These are phyloP conservation scores for Pseudolaguvia tuberculata DNA, from an alignment of 2,113 vertebrate species.

Conservation along the genomic window DNA sequence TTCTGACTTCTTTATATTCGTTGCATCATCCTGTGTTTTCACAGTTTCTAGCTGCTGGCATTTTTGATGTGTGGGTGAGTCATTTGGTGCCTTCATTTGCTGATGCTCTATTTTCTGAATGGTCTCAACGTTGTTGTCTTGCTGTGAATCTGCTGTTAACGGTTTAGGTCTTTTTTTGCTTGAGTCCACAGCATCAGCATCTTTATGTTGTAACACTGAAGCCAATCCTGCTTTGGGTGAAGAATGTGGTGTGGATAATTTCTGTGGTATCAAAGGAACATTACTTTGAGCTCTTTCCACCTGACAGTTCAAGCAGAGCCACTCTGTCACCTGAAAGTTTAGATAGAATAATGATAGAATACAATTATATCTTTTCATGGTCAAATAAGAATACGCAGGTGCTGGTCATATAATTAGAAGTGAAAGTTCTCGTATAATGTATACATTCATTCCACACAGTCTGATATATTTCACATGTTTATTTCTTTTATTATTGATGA, in stretches of 20 bases:
- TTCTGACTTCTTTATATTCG: constrained; percentile 58
- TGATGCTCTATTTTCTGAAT: constrained; percentile 39
- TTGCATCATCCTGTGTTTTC: constrained; percentile 41
- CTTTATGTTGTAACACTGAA: constrained; percentile 49
- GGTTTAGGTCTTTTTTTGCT: constrained; percentile 48
- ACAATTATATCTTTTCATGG: no score
- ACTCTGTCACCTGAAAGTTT: constrained; percentile 78
- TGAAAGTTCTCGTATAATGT: no score
- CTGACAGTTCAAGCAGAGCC: constrained; percentile 98
- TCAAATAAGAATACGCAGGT: no score
- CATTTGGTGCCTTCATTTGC: constrained; percentile 56
- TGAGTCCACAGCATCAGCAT: constrained; percentile 48
- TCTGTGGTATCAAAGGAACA: constrained; percentile 60
- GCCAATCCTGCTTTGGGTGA: constrained; percentile 38
- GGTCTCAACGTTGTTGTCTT: constrained; percentile 6
- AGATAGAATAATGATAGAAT: background rate
- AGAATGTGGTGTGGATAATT: constrained; percentile 51
- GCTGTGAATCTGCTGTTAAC: constrained; percentile 34
- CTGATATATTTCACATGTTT: no score
- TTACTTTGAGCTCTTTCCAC: constrained; percentile 85
- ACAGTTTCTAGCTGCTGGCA: constrained; percentile 27
- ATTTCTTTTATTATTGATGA: no score
- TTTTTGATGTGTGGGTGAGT: constrained; percentile 48
- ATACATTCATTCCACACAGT: no score
- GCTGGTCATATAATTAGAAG: no score